Base-by-base conservation (phyloP, 1,140 invertebrate genomes). In the Pseudomyrmex dendroicus region DNA sequence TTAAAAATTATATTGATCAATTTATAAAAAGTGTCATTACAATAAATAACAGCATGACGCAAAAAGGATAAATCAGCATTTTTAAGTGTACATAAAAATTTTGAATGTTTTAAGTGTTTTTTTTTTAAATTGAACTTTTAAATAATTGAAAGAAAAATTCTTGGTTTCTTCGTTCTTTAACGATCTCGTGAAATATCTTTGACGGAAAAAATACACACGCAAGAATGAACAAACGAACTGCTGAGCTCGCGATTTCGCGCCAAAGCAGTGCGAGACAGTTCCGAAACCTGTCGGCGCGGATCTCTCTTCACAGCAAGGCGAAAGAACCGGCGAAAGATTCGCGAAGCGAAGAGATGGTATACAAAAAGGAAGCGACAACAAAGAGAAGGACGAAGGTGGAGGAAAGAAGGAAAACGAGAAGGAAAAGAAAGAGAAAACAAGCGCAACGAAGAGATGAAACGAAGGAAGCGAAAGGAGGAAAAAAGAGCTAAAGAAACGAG, bases 221-320 rank as follows among this genome's bases (percentile, higher is more conserved):
- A 15, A 13, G 22, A 8, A 78, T 20, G 68, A 66, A 66, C 50
- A 67, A 82, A 25, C 68, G 17, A 25, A 61, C 25, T 77, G 22
- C 15, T 13, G 22, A 9, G 46, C 59, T 82, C 59, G 82, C 67
- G 35, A 35, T 87, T 85, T 89, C 87, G 78, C 78, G 83, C 76
- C 76, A 66, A 70, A 80, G 54, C 72, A 73, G 72, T 50, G 35
- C 57, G 59, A 77, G 86, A 88, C 87, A 85, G 86, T 82, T 73
- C 70, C 74, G 73, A 88, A 87, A 87, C 85, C 87, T 88, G 86
- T 88, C 86, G 83, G 82, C 83, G 76, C 44, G 82, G 73, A 86
- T 87, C 63, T 80, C 62, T 84, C 52, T 78, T 61, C 67, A 76
- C 35, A 0, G 54, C 70, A 74, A 84, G 82, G 78, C 35, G 35